A percentile compares a stretch with the other conserved stretches of the same genome.
These are phyloP conservation scores for Metellina segmentata DNA, from an alignment of 2,888 invertebrate species.

Conservation along the genomic window DNA sequence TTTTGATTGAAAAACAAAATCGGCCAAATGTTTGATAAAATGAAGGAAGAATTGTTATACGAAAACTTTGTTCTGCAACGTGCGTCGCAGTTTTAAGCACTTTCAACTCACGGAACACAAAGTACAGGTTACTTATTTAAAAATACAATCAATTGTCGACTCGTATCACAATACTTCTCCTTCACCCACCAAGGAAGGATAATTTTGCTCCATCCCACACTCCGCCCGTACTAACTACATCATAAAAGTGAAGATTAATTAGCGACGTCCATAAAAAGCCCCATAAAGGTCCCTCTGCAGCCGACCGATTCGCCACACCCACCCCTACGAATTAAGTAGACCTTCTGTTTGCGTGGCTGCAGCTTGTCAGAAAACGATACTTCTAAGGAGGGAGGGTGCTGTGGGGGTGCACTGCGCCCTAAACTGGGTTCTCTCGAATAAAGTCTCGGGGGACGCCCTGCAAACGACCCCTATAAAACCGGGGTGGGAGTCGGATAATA, in stretches of 20 bases:
- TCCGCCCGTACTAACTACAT: slow-evolving; percentile 50
- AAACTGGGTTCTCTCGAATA: slow-evolving; percentile 1
- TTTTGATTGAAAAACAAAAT: too few relatives aligned
- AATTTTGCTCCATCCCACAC: not conserved
- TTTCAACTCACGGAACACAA: too few relatives aligned
- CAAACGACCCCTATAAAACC: slow-evolving; percentile 39
- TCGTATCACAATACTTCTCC: not conserved
- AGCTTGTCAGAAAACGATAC: slow-evolving; percentile 16
- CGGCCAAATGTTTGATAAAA: too few relatives aligned
- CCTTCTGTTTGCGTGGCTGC: slow-evolving; percentile 60
- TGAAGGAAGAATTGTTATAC: too few relatives aligned
- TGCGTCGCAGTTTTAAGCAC: too few relatives aligned
- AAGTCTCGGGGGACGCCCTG: slow-evolving; percentile 3
- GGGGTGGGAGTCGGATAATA: slow-evolving; percentile 45
- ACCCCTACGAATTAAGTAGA: slow-evolving; percentile 58
- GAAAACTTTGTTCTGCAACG: too few relatives aligned
- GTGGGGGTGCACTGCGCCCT: slow-evolving; percentile 2
- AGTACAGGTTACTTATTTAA: too few relatives aligned
- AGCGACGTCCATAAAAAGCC: slow-evolving; percentile 67
- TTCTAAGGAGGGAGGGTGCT: not conserved
- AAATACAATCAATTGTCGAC: not conserved
- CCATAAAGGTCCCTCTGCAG: slow-evolving; percentile 57
- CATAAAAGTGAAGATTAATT: slow-evolving; percentile 74
- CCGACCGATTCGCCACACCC: slow-evolving; percentile 28
- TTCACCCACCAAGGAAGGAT: not conserved